Evolutionary conservation across 2,888 invertebrate species (phyloP), one percentile per base, ranked within the genome.

Genomic region (Hirudinaria manillensis): DNA sequence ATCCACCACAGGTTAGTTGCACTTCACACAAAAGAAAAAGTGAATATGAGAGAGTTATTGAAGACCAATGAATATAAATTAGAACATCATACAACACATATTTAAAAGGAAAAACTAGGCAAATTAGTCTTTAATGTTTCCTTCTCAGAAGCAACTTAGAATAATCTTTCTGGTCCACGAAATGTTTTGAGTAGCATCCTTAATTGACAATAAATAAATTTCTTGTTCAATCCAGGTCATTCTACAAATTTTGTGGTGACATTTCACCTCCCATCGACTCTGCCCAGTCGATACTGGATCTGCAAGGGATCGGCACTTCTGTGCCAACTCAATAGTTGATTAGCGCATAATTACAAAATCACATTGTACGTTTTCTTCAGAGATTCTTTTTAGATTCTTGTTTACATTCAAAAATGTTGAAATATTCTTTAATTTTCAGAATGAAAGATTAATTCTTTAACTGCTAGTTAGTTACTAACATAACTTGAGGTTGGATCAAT

Each of bases 221-320:
- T 61, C 61, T 6, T 19, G 1, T 19, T 4, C 24, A n/a, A 27
- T 61, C 24, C 61, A 86, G 86, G 86, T 77, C 84, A 84, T 75
- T 86, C 86, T 0, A 86, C 86, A 19, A 86, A 86, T 80, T 86
- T 83, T 79, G 85, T 85, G 19, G 85, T 86, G 6, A 81, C 83
- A n/a, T 82, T 83, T 7, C 81, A 84, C 75, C 80, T 85, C 70
- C 84, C 83, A 87, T 91, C 80, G 0, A 82, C 85, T 27, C 87
- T 88, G 78, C 85, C 88, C 0, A 88, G 91, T 67, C 89, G 90
- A 79, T 92, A 90, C 84, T 94, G 94, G 94, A 92, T 94, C 80
- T 89, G 93, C 67, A 91, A 92, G 81, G 94, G 93, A 77, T 92
- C 93, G 0, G 94, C 94, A 0, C 87, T 94, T 2, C 88, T 95